These are phyloP conservation scores for Cheilosia vulpina DNA, from an alignment of 2,888 invertebrate genomes.

Conservation along the genomic window DNA sequence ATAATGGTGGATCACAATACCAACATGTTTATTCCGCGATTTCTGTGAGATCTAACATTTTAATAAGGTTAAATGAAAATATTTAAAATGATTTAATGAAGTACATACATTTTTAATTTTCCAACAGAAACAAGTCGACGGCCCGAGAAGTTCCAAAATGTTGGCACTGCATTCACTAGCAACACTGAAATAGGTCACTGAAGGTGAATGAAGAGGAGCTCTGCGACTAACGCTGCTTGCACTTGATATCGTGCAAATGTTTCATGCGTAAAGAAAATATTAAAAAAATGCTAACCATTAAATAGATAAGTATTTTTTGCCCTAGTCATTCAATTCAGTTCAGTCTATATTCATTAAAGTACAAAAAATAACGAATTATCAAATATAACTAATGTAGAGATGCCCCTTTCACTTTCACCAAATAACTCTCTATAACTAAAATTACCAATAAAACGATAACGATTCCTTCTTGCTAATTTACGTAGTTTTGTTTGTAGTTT, in stretches of 20 bases:
- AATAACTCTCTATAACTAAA: neutral
- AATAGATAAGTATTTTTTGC: constrained; percentile 43
- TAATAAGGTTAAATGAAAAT: constrained; percentile 5
- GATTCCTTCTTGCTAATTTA: no score
- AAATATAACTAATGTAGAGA: constrained; percentile 5
- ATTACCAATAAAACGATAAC: no score
- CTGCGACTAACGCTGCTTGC: no score
- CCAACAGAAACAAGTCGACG: neutral
- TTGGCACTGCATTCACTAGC: no score
- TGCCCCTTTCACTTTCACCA: neutral
- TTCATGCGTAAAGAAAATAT: neutral
- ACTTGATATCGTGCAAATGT: neutral
- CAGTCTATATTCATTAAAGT: constrained; percentile 10
- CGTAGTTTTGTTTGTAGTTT: no score
- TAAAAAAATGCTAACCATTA: neutral
- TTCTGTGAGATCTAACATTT: constrained; percentile 34
- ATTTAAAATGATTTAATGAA: neutral
- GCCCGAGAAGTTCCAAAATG: neutral
- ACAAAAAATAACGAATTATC: neutral
- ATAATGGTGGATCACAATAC: constrained; percentile 21
- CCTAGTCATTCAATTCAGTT: constrained; percentile 22
- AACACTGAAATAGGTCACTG: no score
- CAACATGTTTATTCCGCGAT: neutral
- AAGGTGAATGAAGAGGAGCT: no score
- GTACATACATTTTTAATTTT: neutral